Conservation (phyloP, 2,888 invertebrate species). For the Halictus quadricinctus region DNA sequence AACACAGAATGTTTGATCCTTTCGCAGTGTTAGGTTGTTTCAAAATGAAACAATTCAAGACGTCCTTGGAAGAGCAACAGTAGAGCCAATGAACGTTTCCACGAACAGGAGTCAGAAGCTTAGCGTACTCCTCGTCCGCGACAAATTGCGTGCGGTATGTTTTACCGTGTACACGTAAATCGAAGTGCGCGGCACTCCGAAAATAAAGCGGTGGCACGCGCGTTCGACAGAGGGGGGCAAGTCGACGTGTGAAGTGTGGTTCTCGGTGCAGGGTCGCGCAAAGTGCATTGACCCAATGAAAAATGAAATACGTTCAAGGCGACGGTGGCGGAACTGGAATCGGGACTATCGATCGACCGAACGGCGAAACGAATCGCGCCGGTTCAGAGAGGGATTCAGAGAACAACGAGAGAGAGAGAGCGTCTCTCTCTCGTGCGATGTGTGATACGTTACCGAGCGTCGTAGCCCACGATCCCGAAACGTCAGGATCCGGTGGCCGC, state of each 20-base stretch:
- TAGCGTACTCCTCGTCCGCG: neutral
- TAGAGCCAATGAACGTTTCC: neutral
- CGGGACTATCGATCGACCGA: neutral
- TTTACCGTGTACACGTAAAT: neutral
- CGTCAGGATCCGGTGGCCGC: conserved; percentile 69
- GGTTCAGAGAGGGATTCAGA: no score
- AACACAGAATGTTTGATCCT: no score
- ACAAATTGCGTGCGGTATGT: neutral
- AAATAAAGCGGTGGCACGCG: neutral
- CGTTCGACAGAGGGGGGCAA: neutral
- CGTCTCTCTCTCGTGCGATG: neutral
- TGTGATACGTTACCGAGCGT: conserved; percentile 55
- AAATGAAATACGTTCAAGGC: conserved; percentile 15
- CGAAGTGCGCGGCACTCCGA: neutral
- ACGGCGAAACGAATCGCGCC: neutral
- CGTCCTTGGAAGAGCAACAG: neutral
- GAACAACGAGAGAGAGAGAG: no score
- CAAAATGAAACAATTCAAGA: neutral
- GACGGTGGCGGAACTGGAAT: neutral
- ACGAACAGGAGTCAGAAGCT: no score
- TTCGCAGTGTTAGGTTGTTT: no score
- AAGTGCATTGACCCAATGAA: neutral
- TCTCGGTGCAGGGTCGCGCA: neutral
- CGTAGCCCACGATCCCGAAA: conserved; percentile 62
- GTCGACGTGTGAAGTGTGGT: neutral